phyloP scores from a whole-genome alignment of 2,113 vertebrate genomes.

The Perognathus longimembris region DNA sequence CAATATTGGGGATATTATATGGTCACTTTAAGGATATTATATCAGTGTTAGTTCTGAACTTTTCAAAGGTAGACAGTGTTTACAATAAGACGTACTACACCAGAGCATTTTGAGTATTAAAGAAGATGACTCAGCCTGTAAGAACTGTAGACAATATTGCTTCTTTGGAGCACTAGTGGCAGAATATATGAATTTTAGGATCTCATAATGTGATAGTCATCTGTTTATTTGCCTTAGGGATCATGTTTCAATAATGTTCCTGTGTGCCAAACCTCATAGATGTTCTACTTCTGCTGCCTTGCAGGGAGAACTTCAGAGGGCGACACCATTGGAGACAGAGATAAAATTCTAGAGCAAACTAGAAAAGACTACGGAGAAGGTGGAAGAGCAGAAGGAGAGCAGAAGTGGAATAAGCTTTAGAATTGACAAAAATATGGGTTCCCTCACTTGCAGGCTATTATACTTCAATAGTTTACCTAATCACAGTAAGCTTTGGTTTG shows the following conservation, averaged over 20 bases:
- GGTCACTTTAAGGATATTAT: neutral
- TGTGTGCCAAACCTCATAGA: neutral
- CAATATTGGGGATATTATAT: neutral
- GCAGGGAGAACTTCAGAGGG: neutral
- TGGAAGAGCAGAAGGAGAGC: neutral
- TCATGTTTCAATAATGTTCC: slow-evolving; percentile 2
- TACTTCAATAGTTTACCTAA: neutral
- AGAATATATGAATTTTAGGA: slow-evolving; percentile 26
- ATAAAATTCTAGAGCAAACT: neutral
- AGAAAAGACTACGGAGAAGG: neutral
- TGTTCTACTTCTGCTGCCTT: neutral
- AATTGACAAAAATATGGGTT: neutral
- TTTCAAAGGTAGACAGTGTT: slow-evolving; percentile 31
- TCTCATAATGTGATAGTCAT: neutral
- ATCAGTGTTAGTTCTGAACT: neutral
- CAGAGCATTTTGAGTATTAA: slow-evolving; percentile 32
- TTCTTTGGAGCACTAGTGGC: neutral
- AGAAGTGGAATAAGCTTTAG: neutral
- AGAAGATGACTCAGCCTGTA: neutral
- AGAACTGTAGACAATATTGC: neutral
- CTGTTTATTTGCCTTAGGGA: neutral
- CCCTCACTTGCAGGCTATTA: neutral
- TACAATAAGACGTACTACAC: neutral
- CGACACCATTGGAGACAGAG: neutral
- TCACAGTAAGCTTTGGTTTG: neutral